Evolutionary conservation across 2,888 invertebrate genomes (phyloP), one percentile per base, ranked within the genome.

Genomic region (Xylota sylvarum): DNA sequence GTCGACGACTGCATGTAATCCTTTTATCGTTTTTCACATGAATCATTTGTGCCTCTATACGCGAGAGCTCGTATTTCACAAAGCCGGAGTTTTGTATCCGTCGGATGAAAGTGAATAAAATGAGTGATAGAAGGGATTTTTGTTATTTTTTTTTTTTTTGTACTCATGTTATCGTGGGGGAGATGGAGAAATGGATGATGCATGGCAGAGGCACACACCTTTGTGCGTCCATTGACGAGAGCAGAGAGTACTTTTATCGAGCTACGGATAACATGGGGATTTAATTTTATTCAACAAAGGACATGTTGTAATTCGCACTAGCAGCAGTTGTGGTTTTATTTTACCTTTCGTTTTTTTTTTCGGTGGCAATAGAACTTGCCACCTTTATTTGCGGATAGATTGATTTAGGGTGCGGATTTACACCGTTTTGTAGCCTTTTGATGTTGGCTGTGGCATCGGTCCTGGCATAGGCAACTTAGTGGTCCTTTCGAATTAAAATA

Each of bases 21-120:
- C 83, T 69, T 84, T 79, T 84, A 84, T 79, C 83, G 83, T 48
- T 84, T 60, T 73, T 73, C 79, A 40, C 83, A 79, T 84, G 83
- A 84, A 79, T 79, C 73, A 83, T 70, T 82, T 77, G 77, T 78
- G 70, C 50, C 40, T 70, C 69, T 43, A 32, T 72, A 23, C 12
- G 35, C 52, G 52, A 32, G 40, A 46, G 58, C 78, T 78, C 73
- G 58, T 64, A 69, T 76, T 81, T 76, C 37, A 14, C 67, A 74
- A 17, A 50, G 17, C 32, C 40, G 7, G 40, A 69, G 76, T 69
- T 50, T 77, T 40, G 35, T 56, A 60, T 46, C 27, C 35, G 35
- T 32, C 32, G 48, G 48, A 35, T 70, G 56, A 50, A 82, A 72
- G 70, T 82, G 82, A 82, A 82, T 82, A 77, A 82, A 70, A 82